A percentile compares a stretch with the other conserved stretches of the same genome.
Conservation (phyloP, 1,140 invertebrate genomes). For the Coelopa frigida region DNA sequence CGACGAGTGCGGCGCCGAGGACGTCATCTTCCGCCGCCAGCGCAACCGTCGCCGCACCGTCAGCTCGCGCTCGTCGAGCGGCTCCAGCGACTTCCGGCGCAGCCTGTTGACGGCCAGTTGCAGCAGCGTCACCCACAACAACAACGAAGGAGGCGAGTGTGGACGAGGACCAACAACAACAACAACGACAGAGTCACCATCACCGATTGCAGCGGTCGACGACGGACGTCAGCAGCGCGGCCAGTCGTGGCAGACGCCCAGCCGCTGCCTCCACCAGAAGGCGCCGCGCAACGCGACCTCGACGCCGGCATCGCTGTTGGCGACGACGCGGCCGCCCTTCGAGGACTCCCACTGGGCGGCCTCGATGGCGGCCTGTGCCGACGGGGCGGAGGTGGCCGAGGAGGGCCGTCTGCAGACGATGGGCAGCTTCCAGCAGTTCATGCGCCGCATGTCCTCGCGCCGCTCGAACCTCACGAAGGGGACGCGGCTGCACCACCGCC, state of each 20-base stretch:
- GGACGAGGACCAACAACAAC: not conserved
- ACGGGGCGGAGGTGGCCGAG: conserved; percentile 21
- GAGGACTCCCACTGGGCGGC: too few species aligned
- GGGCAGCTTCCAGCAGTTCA: conserved; percentile 34
- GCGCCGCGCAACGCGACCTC: too few species aligned
- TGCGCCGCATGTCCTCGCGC: conserved; percentile 41
- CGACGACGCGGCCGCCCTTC: not conserved
- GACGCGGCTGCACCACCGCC: conserved; percentile 14
- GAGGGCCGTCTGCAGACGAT: conserved; percentile 11
- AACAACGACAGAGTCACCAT: too few species aligned
- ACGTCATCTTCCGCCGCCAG: conserved; percentile 35
- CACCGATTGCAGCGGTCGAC: too few species aligned
- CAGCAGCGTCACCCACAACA: not conserved
- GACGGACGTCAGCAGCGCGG: conserved; percentile 9
- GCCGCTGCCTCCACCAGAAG: too few species aligned
- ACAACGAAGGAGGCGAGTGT: too few species aligned
- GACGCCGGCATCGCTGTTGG: not conserved
- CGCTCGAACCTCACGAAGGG: conserved; percentile 22
- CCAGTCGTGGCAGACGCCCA: too few species aligned
- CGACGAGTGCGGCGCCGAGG: conserved; percentile 51
- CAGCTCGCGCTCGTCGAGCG: conserved; percentile 18
- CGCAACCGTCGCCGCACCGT: conserved; percentile 24
- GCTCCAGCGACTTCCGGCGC: conserved; percentile 1
- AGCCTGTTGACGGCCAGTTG: conserved; percentile 6
- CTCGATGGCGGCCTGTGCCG: not conserved